Evolutionary conservation across 2,113 vertebrate species (phyloP).

Genomic region (Oenanthe melanoleuca): DNA sequence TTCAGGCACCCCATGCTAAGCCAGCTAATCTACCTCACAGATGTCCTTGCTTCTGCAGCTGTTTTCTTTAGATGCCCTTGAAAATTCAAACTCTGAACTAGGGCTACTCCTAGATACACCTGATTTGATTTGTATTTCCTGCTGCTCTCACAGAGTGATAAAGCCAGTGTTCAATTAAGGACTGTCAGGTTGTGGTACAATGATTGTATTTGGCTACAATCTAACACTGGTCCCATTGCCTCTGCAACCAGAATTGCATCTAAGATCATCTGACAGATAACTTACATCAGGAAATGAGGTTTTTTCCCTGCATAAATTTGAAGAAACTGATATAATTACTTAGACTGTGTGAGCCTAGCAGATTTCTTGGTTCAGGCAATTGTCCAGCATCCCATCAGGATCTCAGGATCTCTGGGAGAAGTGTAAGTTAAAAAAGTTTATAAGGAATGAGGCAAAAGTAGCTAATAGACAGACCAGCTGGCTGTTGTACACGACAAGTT

Average conservation of each 20-base stretch:
- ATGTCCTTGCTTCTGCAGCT: conserved; percentile 54
- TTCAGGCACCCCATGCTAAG: conserved; percentile 34
- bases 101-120: background rate
- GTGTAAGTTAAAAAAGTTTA: background rate
- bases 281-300: background rate
- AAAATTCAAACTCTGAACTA: background rate
- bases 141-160: background rate
- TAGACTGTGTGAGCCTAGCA: background rate
- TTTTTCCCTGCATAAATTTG: background rate
- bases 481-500: background rate
- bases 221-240: background rate
- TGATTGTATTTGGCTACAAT: background rate
- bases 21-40: conserved; percentile 56
- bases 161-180: background rate
- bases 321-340: background rate
- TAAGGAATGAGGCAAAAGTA: background rate
- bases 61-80: conserved; percentile 48
- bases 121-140: background rate
- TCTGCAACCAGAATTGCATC: background rate
- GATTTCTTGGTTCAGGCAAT: background rate
- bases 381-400: background rate
- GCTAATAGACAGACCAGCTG: background rate
- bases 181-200: background rate
- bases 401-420: background rate
- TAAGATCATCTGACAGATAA: background rate